Base-by-base conservation (phyloP, 2,113 vertebrate genomes). In the Phaetusa simplex region DNA sequence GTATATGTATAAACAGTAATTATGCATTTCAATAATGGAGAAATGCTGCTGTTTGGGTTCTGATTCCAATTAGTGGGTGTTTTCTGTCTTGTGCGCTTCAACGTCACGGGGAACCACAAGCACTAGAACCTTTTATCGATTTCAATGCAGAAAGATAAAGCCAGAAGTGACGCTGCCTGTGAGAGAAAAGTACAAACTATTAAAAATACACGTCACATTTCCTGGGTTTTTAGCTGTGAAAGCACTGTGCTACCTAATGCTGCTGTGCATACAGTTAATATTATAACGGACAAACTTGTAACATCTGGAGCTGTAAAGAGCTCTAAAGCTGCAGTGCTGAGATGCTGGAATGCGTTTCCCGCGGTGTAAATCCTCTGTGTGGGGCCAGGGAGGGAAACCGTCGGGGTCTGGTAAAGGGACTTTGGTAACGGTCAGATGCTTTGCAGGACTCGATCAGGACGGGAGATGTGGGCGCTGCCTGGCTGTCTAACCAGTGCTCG, bases 181-280 rank as follows among this genome's bases (percentile, higher is more conserved):
- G 43, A 45, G 20, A 58, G 43, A 50, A 38, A 45, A 26, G 43
- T 38, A 16, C 23, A 8, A 5, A 3, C 62, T 32, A 2, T 27
- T 16, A 13, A 29, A 42, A 32, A 23, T 11, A 5, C 34, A 1
- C 10, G 10, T 29, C 24, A 3, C 1, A 0, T 27, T 56, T 38
- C 27, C 45, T 34, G 27, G 1, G 8, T 36, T 59, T 56, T 55
- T 12, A 6, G 17, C 19, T 40, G 56, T 27, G 47, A 58, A 45
- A 12, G 29, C 17, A 3, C 17, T 16, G n/a, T 49, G 14, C 36
- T 24, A 8, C 14, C 4, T 23, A 14, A 2, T 12, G 10, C 20
- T 26, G 29, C 56, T 9, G 32, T 13, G 56, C 18, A 12, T 29
- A 6, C 19, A 9, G 66, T 45, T 13, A 11, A 18, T 81, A 9